Conservation (phyloP, 2,797 vertebrate genomes). For the Leptodactylus fallax region DNA sequence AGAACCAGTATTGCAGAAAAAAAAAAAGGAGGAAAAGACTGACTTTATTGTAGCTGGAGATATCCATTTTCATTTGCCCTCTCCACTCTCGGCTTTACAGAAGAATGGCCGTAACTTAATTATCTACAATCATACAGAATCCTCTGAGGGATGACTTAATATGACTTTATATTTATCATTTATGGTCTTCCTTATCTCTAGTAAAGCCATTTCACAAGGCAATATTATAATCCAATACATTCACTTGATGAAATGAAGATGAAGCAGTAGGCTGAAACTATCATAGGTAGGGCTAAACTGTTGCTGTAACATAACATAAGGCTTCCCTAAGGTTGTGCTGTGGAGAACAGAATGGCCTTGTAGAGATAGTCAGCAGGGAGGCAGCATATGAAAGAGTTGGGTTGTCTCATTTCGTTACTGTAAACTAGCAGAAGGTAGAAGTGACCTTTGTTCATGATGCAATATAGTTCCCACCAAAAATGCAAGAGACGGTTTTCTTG, state of each 20-base stretch:
- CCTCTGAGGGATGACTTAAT: neutral
- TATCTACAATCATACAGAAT: constrained; percentile 6
- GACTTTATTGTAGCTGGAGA: neutral
- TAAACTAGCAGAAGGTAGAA: neutral
- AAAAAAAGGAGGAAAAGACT: neutral
- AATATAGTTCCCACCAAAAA: no score
- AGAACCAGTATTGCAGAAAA: neutral
- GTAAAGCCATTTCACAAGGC: neutral
- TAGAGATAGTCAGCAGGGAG: neutral
- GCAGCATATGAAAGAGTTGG: neutral
- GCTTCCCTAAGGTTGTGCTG: neutral
- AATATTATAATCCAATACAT: neutral
- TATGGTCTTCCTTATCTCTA: neutral
- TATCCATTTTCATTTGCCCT: constrained; percentile 9
- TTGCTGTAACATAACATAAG: neutral
- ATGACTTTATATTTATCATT: constrained; percentile 16
- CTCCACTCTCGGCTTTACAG: neutral
- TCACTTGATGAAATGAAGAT: neutral
- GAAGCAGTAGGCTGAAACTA: neutral
- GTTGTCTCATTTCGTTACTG: neutral
- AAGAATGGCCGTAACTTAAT: constrained; percentile 21
- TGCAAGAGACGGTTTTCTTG: neutral
- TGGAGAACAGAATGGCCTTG: neutral
- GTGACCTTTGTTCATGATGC: no score
- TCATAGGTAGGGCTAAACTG: neutral